Evolutionary conservation across 2,113 vertebrate species (phyloP).

Genomic region (Craseonycteris thonglongyai): DNA sequence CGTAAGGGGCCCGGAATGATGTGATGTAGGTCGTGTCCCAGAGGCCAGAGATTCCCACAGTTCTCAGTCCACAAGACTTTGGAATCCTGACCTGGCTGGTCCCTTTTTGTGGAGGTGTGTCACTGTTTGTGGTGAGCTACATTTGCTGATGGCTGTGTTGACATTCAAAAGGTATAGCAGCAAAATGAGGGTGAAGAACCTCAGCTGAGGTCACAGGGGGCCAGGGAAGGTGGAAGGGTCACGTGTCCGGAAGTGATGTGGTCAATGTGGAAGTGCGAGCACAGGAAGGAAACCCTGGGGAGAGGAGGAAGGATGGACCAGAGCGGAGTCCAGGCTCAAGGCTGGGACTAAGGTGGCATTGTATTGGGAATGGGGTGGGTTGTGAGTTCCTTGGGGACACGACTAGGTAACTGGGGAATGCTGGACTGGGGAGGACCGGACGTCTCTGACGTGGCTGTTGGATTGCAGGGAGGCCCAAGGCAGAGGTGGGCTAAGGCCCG

Average conservation of each 20-base stretch:
- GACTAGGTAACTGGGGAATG: background rate
- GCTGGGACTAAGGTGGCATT: background rate
- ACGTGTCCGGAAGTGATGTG: background rate
- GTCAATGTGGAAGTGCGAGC: background rate
- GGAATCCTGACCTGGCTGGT: background rate
- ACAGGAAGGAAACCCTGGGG: background rate
- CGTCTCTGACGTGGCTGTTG: background rate
- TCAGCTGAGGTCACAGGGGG: background rate
- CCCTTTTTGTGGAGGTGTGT: background rate
- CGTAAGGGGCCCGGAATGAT: background rate
- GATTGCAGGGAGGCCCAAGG: background rate
- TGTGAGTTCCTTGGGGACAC: background rate
- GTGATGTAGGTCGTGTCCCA: background rate
- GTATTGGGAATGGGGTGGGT: background rate
- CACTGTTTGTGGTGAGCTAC: background rate
- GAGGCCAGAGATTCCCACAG: background rate
- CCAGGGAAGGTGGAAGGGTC: background rate
- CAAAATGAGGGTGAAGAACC: background rate
- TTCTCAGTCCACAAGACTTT: background rate
- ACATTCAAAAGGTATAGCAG: no score
- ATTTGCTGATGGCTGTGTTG: background rate
- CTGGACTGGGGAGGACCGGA: background rate
- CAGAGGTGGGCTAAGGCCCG: background rate
- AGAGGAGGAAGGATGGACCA: background rate
- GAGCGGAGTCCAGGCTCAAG: background rate